phyloP scores from a whole-genome alignment of 2,797 vertebrate genomes.

The Miichthys miiuy region DNA sequence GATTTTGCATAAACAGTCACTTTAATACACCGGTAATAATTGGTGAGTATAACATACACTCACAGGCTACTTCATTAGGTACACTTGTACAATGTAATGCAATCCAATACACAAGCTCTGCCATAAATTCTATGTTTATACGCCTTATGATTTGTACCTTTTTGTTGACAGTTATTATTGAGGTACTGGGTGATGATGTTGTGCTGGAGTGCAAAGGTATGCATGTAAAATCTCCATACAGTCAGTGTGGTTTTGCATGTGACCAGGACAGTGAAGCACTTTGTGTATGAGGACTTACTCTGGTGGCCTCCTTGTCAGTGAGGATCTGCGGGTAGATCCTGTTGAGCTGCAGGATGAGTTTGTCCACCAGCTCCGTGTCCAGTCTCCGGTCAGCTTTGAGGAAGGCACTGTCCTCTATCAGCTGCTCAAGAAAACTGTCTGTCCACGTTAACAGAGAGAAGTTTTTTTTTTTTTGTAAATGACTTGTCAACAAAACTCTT shows the following conservation, averaged over 20 bases:
- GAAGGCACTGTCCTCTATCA: conserved; percentile 90
- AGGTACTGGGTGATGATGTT: no score
- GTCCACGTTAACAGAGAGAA: conserved; percentile 1
- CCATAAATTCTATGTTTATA: no score
- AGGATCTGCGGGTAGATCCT: conserved; percentile 98
- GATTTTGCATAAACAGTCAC: background rate
- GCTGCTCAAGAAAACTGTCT: conserved; percentile 90
- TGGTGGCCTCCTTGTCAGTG: conserved; percentile 94
- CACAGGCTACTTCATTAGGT: no score
- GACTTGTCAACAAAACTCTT: background rate
- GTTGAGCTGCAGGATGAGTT: conserved; percentile 96
- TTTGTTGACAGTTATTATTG: no score
- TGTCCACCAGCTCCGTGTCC: conserved; percentile 93
- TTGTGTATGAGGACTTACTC: conserved; percentile 79
- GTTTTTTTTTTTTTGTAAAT: background rate
- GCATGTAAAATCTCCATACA: no score
- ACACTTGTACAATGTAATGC: no score
- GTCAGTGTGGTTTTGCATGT: background rate
- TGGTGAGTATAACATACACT: no score
- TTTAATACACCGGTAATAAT: no score
- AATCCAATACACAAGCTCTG: no score
- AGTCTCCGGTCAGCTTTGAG: conserved; percentile 85
- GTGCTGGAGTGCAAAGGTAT: no score
- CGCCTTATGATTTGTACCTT: no score
- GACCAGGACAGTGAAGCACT: background rate